Evolutionary conservation across 2,888 invertebrate species (phyloP).

Genomic region (Harpagoxenus sublaevis): DNA sequence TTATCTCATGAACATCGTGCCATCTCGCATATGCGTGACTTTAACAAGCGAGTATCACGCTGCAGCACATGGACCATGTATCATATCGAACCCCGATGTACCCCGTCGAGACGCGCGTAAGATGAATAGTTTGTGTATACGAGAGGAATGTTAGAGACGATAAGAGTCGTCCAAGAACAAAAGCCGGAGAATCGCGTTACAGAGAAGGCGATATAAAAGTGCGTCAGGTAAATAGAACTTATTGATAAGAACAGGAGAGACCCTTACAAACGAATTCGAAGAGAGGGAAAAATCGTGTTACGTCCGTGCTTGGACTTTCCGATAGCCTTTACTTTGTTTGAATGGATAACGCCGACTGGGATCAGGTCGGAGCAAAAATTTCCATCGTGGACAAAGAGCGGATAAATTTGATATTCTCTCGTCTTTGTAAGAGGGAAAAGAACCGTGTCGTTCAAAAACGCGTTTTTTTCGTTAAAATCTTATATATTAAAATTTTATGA

Average conservation of each 20-base stretch:
- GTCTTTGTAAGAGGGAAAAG: background rate
- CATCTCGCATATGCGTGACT: background rate
- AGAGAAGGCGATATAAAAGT: slow-evolving; percentile 26
- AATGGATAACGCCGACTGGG: background rate
- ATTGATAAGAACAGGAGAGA: slow-evolving; percentile 53
- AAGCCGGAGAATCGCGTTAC: slow-evolving; percentile 39
- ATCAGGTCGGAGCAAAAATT: slow-evolving; percentile 16
- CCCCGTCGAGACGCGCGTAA: background rate
- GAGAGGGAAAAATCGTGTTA: slow-evolving; percentile 63
- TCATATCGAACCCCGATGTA: background rate
- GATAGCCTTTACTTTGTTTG: slow-evolving; percentile 51
- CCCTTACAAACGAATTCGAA: slow-evolving; percentile 49
- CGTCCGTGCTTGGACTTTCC: slow-evolving; percentile 37
- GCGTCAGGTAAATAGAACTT: slow-evolving; percentile 50
- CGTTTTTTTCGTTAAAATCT: background rate
- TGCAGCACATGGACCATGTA: background rate
- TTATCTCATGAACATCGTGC: background rate
- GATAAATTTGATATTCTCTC: slow-evolving; percentile 18
- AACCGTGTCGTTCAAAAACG: background rate
- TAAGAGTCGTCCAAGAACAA: background rate
- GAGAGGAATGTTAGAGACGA: background rate
- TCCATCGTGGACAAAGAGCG: background rate
- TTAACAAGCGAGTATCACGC: background rate
- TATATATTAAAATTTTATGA: background rate
- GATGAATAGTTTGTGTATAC: background rate